Base-by-base conservation (phyloP, 2,888 invertebrate species). In the Euplagia quadripunctaria region DNA sequence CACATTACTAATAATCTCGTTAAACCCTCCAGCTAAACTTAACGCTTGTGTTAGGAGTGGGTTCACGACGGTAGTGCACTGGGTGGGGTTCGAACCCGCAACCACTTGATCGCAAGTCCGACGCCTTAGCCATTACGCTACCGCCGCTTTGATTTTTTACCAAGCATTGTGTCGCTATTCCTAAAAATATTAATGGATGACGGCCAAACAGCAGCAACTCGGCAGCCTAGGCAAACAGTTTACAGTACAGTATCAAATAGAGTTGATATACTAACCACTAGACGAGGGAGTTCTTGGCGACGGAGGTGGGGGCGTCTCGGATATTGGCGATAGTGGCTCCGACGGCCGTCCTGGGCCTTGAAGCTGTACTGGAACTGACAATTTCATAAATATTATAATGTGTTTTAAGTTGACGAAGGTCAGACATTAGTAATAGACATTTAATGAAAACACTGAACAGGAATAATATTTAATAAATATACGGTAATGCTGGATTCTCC, bases 251-350 rank as follows among this genome's bases (percentile, higher is more conserved):
- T 14, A 42, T 17, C 4, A 49, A 49, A 68, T 42, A 14, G 7
- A 61, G 68, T 58, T 58, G 14, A n/a, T 42, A 55, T 65, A 87
- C 90, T 92, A 78, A 96, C 96, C 96, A 93, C 96, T 96, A 93
- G 96, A 96, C 16, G 95, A 94, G 89, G 96, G 94, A 89, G 96
- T 96, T 84, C 94, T 89, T 0, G 95, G 94, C 71, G 95, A 95
- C 4, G 92, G 88, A 8, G 97, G 96, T 0, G 94, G 97, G 8
- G 98, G 98, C 6, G 98, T 98, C 91, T 98, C 98, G 42, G 98
- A 98, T 80, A 98, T 98, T 0, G 98, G 98, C 0, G 98, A 98
- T 6, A 98, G 92, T 0, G 98, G 98, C 81, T 96, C 96, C 61
- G 90, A 89, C 41, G 95, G 95, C 89, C 96, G 94, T 0, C 96